Percentiles rank a stretch among this genome's conserved stretches.
These are phyloP conservation scores for Muscicapa adusta DNA, from an alignment of 2,113 vertebrate genomes.

Conservation along the genomic window DNA sequence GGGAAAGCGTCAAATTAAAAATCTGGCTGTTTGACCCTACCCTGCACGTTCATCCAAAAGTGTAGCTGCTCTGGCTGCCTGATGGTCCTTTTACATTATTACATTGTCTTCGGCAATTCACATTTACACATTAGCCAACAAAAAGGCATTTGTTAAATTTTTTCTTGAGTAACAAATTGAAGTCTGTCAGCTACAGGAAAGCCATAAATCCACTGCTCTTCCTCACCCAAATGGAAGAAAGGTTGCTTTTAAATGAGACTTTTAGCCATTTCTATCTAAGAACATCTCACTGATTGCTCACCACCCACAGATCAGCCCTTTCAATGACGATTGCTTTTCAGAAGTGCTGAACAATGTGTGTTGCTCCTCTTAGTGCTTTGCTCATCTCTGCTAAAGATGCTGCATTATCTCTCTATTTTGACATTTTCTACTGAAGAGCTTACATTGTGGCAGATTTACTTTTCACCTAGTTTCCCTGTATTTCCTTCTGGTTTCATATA, in stretches of 20 bases:
- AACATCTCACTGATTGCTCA: not conserved
- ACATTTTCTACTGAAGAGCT: not conserved
- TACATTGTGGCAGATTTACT: not conserved
- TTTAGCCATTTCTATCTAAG: not conserved
- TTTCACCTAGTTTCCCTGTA: not conserved
- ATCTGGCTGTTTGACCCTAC: not conserved
- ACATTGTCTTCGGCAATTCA: not conserved
- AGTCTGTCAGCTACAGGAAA: not conserved
- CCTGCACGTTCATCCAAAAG: not conserved
- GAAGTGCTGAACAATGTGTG: not conserved
- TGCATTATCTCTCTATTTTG: not conserved
- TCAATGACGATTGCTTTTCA: not conserved
- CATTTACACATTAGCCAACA: not conserved
- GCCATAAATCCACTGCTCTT: not conserved
- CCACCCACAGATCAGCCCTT: not conserved
- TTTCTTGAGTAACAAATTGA: not conserved
- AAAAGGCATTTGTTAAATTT: not conserved
- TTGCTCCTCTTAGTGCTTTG: not conserved
- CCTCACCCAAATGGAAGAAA: not conserved
- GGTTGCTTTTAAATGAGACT: not conserved
- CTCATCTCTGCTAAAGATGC: not conserved
- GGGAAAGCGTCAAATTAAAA: slow-evolving; percentile 19
- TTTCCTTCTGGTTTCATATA: not conserved
- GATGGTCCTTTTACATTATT: not conserved
- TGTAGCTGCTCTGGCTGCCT: not conserved